phyloP scores from a whole-genome alignment of 2,888 invertebrate species.

The Drosophila eohydei region DNA sequence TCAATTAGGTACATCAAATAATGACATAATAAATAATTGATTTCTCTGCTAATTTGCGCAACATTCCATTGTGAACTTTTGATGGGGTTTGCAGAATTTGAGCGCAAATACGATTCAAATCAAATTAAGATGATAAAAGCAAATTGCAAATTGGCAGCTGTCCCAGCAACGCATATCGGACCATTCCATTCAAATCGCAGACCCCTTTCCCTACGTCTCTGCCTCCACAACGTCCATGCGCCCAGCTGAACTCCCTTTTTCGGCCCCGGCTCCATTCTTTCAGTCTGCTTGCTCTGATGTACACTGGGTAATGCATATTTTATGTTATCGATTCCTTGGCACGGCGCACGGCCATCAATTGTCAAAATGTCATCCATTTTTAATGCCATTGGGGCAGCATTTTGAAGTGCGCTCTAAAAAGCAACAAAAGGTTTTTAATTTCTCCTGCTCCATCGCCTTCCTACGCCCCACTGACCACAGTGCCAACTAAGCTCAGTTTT shows the following conservation, averaged over 20 bases:
- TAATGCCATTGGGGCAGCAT: slow-evolving; percentile 51
- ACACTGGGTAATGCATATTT: slow-evolving; percentile 72
- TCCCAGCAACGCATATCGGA: slow-evolving; percentile 11
- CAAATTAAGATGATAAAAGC: slow-evolving; percentile 80
- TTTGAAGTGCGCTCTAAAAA: slow-evolving; percentile 48
- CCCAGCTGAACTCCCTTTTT: neutral
- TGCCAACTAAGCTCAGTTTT: slow-evolving; percentile 29
- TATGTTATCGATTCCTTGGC: slow-evolving; percentile 73
- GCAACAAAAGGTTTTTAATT: slow-evolving; percentile 26
- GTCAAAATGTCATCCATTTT: slow-evolving; percentile 78
- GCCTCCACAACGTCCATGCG: neutral
- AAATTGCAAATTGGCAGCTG: slow-evolving; percentile 75
- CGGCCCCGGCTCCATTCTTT: slow-evolving; percentile 15
- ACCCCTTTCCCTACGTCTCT: too few species aligned
- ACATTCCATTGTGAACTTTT: slow-evolving; percentile 40
- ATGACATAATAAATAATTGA: slow-evolving; percentile 68
- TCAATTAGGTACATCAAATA: slow-evolving; percentile 56
- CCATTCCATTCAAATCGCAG: neutral
- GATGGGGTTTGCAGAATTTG: slow-evolving; percentile 13
- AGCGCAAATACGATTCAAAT: slow-evolving; percentile 69
- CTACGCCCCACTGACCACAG: neutral
- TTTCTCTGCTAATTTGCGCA: slow-evolving; percentile 57
- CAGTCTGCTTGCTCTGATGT: slow-evolving; percentile 23
- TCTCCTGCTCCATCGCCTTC: neutral
- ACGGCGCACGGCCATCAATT: slow-evolving; percentile 68